Evolutionary conservation across 2,113 vertebrate genomes (phyloP), one percentile per base, ranked within the genome.

Genomic region (Cebidichthys violaceus): DNA sequence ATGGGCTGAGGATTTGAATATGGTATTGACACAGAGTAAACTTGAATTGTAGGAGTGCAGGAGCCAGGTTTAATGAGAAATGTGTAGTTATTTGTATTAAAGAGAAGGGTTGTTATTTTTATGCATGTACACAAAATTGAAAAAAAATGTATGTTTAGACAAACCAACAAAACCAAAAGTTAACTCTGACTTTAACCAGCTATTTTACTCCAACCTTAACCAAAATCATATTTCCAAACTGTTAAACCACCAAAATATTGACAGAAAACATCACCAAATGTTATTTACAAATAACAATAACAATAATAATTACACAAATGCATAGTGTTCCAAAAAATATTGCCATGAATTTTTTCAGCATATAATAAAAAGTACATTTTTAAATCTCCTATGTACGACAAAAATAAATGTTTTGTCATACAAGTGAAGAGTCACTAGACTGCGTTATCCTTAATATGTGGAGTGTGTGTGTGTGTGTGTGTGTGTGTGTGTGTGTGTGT

Each of bases 401-500:
- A n/a, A n/a, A n/a, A n/a, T n/a, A n/a, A n/a, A n/a, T n/a, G n/a
- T n/a, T n/a, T n/a, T 68, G n/a, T 47, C n/a, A 29, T 15, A 47
- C 2, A 52, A 69, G 29, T 35, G 29, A 62, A 37, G 60, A 35
- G 33, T 29, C 13, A 31, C 39, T 60, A 61, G 15, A 27, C 22
- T 50, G 14, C 6, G 8, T 9, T 33, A 2, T 14, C 11, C 11
- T 13, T 29, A 45, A 70, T 9, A 33, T 81, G 50, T 71, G 35
- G 61, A 55, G 52, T 31, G 27, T 35, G 55, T 71, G 62, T 78
- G 78, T 47, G 75, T 68, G 35, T 69, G 61, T 79, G 60, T 69
- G 65, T 60, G 43, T 82, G 55, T 71, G 62, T 78, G 78, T 47
- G 75, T 69, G 39, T 69, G 61, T 79, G 60, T 70, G 66, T 61